A percentile compares a stretch with the other conserved stretches of the same genome.
Evolutionary conservation across 2,888 invertebrate species (phyloP).

Genomic region (Octodonta nipae): DNA sequence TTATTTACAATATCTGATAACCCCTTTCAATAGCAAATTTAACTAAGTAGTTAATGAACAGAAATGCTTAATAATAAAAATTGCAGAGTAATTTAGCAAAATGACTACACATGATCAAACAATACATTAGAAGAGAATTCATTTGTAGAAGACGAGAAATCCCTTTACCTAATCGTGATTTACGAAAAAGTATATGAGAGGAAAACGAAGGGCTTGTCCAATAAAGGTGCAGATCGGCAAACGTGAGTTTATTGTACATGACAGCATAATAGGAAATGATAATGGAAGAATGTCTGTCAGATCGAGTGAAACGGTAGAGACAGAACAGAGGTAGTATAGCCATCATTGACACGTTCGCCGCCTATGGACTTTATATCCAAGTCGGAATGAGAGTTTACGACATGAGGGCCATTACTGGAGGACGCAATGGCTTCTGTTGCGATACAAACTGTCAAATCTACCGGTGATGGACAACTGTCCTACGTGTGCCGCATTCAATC

Average conservation of each 20-base stretch:
- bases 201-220: conserved; percentile 4
- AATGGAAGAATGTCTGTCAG: conserved; percentile 16
- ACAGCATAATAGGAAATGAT: conserved; percentile 13
- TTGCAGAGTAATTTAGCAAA: too few species aligned
- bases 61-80: too few species aligned
- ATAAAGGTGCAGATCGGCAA: conserved; percentile 11
- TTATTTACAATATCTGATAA: too few species aligned
- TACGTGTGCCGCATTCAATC: conserved; percentile 23
- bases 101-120: too few species aligned
- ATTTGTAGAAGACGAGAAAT: too few species aligned
- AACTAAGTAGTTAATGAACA: too few species aligned
- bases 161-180: too few species aligned
- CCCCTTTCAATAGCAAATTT: too few species aligned
- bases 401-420: conserved; percentile 28
- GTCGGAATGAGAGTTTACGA: conserved; percentile 35
- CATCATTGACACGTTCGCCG: conserved; percentile 1
- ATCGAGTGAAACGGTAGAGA: conserved; percentile 3
- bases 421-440: conserved; percentile 27
- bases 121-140: too few species aligned
- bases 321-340: neutral
- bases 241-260: conserved; percentile 14
- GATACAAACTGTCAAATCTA: conserved; percentile 31
- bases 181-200: conserved; percentile 1
- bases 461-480: conserved; percentile 29
- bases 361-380: conserved; percentile 22